Evolutionary conservation across 2,888 invertebrate species (phyloP), one percentile per base, ranked within the genome.

Genomic region (Meteorus colon): DNA sequence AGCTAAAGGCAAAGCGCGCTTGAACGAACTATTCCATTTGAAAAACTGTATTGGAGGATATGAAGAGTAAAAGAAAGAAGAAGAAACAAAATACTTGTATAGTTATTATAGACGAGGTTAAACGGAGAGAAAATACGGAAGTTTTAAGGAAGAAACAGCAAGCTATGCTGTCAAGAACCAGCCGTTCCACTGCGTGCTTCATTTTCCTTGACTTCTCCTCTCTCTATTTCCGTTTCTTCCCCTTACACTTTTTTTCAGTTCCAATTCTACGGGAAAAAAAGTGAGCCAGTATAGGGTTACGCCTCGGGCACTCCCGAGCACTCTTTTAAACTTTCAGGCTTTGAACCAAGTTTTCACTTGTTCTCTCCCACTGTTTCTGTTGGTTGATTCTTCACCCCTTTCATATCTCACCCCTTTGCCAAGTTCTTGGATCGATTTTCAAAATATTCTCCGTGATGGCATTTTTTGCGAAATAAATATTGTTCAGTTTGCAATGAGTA

Each of bases 211-310:
- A 41, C 41, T 41, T 66, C 51, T 77, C 65, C 73, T 31, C 70
- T 60, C 34, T 41, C 1, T n/a, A 4, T n/a, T n/a, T 10, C n/a
- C 10, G 19, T 55, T 5, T n/a, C 65, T 71, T 59, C 51, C 63
- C 45, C 45, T 71, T 41, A 67, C 51, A 27, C 66, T 55, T 34
- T 51, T 72, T 34, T 48, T 67, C 67, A 41, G 41, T 71, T 48
- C 63, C 67, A 27, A 41, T 69, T 69, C 45, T 71, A n/a, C 41
- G 45, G 12, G 41, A 71, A 71, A 71, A 71, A 55, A 19, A 55
- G 1, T 55, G 8, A n/a, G 5, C 51, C n/a, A 55, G 51, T n/a
- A 63, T 45, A 48, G 19, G 19, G 51, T 63, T 55, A 55, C 27
- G 63, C 71, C 60, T 37, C 19, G 29, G 71, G 71, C 71, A 72